Percentiles rank a stretch among this genome's conserved stretches.
phyloP scores from a whole-genome alignment of 2,113 vertebrate genomes.

The Melanostigma gelatinosum region DNA sequence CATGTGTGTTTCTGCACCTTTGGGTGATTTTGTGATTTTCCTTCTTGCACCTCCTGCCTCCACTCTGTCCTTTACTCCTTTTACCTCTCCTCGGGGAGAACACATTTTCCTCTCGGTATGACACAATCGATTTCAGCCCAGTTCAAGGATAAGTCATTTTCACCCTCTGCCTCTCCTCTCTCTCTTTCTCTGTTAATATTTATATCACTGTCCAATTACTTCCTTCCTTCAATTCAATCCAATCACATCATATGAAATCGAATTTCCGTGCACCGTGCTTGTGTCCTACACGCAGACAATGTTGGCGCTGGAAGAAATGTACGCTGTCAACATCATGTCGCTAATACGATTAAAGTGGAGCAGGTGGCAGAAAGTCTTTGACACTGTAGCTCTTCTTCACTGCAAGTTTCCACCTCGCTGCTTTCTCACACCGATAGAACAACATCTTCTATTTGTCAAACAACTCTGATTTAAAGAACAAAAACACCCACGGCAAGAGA shows the following conservation, averaged over 20 bases:
- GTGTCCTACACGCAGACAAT: not conserved
- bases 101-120: slow-evolving; percentile 67
- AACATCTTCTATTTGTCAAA: not conserved
- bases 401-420: not conserved
- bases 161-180: not conserved
- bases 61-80: slow-evolving; percentile 32
- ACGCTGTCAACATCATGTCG: slow-evolving; percentile 9
- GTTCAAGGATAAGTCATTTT: slow-evolving; percentile 67
- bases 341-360: slow-evolving; percentile 23
- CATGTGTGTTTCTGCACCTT: not conserved
- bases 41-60: slow-evolving; percentile 20
- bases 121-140: slow-evolving; percentile 58
- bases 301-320: not conserved
- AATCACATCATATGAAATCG: slow-evolving; percentile 31
- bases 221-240: slow-evolving; percentile 23
- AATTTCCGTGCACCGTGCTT: not conserved
- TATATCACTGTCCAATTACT: slow-evolving; percentile 39
- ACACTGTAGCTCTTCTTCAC: not conserved
- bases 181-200: not conserved
- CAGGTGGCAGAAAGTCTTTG: slow-evolving; percentile 16
- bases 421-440: not conserved
- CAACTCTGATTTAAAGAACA: not conserved
- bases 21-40: not conserved
- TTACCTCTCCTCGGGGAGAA: slow-evolving; percentile 49
- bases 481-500: not conserved